Evolutionary conservation across 2,113 vertebrate species (phyloP).

Genomic region (Pycnonotus jocosus): DNA sequence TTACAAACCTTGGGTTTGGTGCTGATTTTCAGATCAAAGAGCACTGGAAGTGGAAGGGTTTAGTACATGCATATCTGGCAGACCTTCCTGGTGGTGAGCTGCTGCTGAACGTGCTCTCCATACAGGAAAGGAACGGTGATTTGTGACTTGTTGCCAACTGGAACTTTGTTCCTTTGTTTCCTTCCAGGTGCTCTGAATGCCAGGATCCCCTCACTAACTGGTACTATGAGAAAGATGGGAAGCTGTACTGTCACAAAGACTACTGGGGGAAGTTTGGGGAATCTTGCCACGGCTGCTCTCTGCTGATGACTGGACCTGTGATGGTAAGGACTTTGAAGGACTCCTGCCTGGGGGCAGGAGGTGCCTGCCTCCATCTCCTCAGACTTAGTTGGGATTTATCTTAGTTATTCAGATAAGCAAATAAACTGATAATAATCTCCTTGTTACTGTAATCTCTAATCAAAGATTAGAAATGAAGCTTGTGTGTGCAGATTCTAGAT

Average conservation of each 20-base stretch:
- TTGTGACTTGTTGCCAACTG: neutral
- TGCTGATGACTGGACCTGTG: slow-evolving; percentile 93
- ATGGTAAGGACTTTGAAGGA: slow-evolving; percentile 77
- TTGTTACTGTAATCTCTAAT: neutral
- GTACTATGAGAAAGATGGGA: slow-evolving; percentile 92
- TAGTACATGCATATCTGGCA: neutral
- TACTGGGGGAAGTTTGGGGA: slow-evolving; percentile 94
- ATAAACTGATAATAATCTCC: neutral
- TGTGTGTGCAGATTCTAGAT: neutral
- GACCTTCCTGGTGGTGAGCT: neutral
- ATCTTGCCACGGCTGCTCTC: slow-evolving; percentile 91
- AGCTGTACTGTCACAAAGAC: slow-evolving; percentile 91
- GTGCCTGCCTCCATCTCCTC: neutral
- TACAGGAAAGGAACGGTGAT: neutral
- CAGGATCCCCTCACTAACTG: slow-evolving; percentile 90
- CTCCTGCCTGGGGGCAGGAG: neutral
- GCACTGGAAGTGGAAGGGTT: neutral
- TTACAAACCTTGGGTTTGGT: neutral
- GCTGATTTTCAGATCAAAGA: neutral
- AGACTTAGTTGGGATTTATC: neutral
- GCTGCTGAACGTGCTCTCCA: neutral
- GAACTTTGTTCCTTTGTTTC: neutral
- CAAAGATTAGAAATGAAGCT: neutral
- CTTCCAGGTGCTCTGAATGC: slow-evolving; percentile 88
- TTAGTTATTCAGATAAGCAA: neutral